These are phyloP conservation scores for Colius striatus DNA, from an alignment of 2,113 vertebrate species.

Conservation along the genomic window DNA sequence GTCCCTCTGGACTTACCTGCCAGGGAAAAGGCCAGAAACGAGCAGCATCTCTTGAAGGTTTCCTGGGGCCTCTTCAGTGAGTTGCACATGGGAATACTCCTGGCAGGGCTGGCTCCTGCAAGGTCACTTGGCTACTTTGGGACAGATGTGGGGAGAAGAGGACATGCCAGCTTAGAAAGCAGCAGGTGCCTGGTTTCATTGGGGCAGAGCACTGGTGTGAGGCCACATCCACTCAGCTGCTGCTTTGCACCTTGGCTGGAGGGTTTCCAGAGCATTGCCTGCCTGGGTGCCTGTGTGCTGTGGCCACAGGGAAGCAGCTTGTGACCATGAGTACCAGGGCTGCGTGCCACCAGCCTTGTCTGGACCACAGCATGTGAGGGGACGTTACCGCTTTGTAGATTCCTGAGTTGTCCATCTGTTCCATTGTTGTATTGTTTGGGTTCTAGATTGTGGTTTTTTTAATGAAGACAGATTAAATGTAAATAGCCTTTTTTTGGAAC, in stretches of 20 bases:
- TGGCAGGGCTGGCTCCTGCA: neutral
- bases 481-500: slow-evolving; percentile 66
- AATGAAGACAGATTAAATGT: slow-evolving; percentile 61
- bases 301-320: rapidly evolving
- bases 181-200: neutral
- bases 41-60: neutral
- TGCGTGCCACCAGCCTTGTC: neutral
- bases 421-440: slow-evolving; percentile 58
- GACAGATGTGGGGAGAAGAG: neutral
- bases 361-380: rapidly evolving
- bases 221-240: neutral
- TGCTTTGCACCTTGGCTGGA: neutral
- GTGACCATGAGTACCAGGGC: rapidly evolving
- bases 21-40: neutral
- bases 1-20: neutral
- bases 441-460: slow-evolving; percentile 21
- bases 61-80: neutral
- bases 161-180: neutral
- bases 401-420: slow-evolving; percentile 52
- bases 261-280: rapidly evolving
- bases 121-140: neutral
- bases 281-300: rapidly evolving
- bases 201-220: neutral
- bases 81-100: neutral
- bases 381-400: slow-evolving; percentile 17